These are phyloP conservation scores for Pelvicachromis taeniatus DNA, from an alignment of 2,113 vertebrate species.

Conservation along the genomic window DNA sequence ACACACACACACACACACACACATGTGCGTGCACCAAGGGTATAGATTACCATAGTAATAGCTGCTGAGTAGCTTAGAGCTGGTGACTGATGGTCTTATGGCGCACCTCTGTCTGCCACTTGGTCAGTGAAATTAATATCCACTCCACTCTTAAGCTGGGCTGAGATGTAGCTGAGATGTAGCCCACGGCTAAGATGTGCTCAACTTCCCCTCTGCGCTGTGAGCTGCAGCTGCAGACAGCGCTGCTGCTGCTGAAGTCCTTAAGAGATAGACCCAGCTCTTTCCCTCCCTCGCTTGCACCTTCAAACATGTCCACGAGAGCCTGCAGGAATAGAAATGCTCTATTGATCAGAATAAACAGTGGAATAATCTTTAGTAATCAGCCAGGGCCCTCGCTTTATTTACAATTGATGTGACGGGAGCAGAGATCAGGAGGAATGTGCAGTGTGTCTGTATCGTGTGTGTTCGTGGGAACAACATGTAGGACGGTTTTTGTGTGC, in stretches of 20 bases:
- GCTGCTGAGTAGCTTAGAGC: constrained; percentile 64
- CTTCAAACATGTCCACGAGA: constrained; percentile 51
- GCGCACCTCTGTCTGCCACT: constrained; percentile 58
- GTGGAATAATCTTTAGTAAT: constrained; percentile 71
- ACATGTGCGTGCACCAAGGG: neutral
- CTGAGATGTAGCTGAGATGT: constrained; percentile 37
- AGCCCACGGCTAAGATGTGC: constrained; percentile 46
- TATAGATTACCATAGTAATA: constrained; percentile 72
- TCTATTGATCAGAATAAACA: constrained; percentile 73
- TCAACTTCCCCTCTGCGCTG: constrained; percentile 37
- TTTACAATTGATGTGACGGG: constrained; percentile 68
- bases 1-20: neutral
- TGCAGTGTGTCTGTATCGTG: constrained; percentile 42
- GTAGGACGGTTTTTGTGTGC: neutral
- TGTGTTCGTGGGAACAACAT: constrained; percentile 9
- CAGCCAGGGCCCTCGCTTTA: constrained; percentile 51
- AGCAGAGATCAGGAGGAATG: constrained; percentile 58
- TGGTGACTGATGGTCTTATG: constrained; percentile 67
- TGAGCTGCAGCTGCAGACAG: constrained; percentile 19
- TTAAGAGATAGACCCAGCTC: constrained; percentile 38
- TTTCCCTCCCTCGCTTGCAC: constrained; percentile 9
- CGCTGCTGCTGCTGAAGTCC: constrained; percentile 39
- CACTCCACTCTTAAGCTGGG: constrained; percentile 41
- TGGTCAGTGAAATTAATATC: constrained; percentile 72
- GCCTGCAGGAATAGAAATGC: constrained; percentile 61